Evolutionary conservation across 2,113 vertebrate species (phyloP).

Genomic region (Indri indri): DNA sequence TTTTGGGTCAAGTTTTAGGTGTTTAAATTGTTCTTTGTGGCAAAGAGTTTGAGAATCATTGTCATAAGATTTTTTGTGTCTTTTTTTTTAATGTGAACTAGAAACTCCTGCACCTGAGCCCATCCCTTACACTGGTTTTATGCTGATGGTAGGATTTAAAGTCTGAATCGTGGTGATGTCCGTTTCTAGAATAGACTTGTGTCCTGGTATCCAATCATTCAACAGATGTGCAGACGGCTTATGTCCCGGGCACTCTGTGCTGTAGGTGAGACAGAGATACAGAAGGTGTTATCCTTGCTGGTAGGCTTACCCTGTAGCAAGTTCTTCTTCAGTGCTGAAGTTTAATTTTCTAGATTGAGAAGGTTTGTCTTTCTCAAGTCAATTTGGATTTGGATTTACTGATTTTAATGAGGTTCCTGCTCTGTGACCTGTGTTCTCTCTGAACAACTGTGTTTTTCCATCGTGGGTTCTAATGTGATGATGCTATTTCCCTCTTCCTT

Average conservation of each 20-base stretch:
- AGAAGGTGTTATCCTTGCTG: background rate
- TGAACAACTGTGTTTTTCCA: background rate
- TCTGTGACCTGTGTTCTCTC: background rate
- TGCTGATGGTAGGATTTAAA: background rate
- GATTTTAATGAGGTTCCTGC: background rate
- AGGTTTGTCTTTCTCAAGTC: background rate
- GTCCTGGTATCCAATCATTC: background rate
- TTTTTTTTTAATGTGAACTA: background rate
- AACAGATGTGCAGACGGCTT: background rate
- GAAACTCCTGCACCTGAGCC: background rate
- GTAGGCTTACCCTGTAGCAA: background rate
- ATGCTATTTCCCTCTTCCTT: background rate
- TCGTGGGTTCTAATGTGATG: background rate
- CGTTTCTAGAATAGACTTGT: background rate
- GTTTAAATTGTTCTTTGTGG: background rate
- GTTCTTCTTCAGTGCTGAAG: background rate
- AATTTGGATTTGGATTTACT: background rate
- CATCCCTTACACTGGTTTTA: background rate
- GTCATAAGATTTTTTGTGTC: background rate
- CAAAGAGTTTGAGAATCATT: background rate
- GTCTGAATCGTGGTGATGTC: background rate
- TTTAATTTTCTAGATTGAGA: background rate
- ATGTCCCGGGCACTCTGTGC: background rate
- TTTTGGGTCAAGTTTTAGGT: background rate
- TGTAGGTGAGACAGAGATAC: background rate